These are phyloP conservation scores for Enteromius anoplus DNA, from an alignment of 2,797 vertebrate genomes.

Conservation along the genomic window DNA sequence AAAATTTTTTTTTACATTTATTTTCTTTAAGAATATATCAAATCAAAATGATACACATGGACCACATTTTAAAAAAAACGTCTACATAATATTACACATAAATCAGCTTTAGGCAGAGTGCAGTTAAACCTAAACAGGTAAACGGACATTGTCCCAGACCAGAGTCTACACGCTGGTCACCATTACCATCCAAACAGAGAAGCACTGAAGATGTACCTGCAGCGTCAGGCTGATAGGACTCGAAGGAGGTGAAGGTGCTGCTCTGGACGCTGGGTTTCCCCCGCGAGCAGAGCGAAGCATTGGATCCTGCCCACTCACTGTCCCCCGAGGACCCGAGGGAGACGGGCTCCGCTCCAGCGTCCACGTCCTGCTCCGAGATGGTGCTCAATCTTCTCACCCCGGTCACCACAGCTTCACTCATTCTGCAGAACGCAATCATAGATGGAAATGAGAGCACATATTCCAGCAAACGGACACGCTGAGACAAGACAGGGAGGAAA, in stretches of 20 bases:
- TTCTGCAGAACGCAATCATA: neutral
- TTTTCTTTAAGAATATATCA: neutral
- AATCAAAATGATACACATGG: neutral
- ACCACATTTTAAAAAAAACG: neutral
- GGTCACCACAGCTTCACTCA: slow-evolving; percentile 29
- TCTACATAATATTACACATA: neutral
- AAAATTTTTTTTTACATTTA: neutral
- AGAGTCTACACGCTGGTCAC: neutral
- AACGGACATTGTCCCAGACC: too few relatives aligned
- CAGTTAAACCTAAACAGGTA: neutral
- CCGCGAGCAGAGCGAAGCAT: slow-evolving; percentile 76
- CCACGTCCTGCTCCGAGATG: slow-evolving; percentile 68
- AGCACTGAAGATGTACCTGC: slow-evolving; percentile 73
- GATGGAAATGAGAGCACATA: neutral
- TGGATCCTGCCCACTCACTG: slow-evolving; percentile 74
- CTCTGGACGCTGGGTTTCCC: slow-evolving; percentile 78
- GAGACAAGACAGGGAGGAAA: neutral
- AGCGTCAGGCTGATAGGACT: slow-evolving; percentile 76
- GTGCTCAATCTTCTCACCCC: slow-evolving; percentile 69
- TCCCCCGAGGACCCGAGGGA: slow-evolving; percentile 73
- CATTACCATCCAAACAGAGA: neutral
- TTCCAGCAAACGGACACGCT: neutral
- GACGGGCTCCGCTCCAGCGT: slow-evolving; percentile 71
- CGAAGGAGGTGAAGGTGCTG: slow-evolving; percentile 73
- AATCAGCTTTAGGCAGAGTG: neutral